These are phyloP conservation scores for Melanotaenia parkinsoni DNA, from an alignment of 2,797 vertebrate species.

Conservation along the genomic window DNA sequence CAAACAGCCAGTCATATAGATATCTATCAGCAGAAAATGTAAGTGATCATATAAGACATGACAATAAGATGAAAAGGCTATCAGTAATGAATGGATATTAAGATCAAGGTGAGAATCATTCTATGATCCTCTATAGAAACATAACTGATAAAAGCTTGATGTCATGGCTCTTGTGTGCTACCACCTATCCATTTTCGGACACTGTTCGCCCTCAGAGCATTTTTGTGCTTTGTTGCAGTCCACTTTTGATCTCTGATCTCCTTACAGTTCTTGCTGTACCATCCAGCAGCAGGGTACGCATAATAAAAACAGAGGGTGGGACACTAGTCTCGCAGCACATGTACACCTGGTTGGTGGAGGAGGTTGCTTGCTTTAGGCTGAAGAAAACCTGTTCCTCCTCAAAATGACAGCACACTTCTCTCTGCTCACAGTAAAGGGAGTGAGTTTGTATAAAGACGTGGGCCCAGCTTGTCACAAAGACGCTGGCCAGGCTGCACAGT, in stretches of 20 bases:
- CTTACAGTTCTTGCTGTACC: constrained; percentile 38
- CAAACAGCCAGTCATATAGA: constrained; percentile 29
- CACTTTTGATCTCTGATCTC: constrained; percentile 58
- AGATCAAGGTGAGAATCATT: constrained; percentile 62
- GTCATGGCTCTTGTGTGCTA: constrained; percentile 47
- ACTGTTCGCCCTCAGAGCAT: constrained; percentile 35
- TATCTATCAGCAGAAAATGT: constrained; percentile 42
- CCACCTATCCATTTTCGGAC: constrained; percentile 53
- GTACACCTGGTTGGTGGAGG: constrained; percentile 23
- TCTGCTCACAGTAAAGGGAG: constrained; percentile 57
- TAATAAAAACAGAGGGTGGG: constrained; percentile 22
- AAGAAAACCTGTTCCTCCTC: constrained; percentile 65
- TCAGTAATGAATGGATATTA: constrained; percentile 46
- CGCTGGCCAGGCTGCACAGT: constrained; percentile 63
- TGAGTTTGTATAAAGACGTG: constrained; percentile 60
- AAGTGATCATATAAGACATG: constrained; percentile 31
- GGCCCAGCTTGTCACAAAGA: constrained; percentile 72
- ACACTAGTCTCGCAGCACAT: neutral
- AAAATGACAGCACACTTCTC: constrained; percentile 50
- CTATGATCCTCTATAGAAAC: constrained; percentile 40
- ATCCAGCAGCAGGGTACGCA: constrained; percentile 22
- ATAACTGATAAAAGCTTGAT: constrained; percentile 52
- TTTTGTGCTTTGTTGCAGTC: constrained; percentile 46
- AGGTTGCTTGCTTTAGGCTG: constrained; percentile 26
- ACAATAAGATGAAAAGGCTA: constrained; percentile 50